A percentile compares a stretch with the other conserved stretches of the same genome.
Evolutionary conservation across 2,797 vertebrate species (phyloP).

Genomic region (Nothura maculosa): DNA sequence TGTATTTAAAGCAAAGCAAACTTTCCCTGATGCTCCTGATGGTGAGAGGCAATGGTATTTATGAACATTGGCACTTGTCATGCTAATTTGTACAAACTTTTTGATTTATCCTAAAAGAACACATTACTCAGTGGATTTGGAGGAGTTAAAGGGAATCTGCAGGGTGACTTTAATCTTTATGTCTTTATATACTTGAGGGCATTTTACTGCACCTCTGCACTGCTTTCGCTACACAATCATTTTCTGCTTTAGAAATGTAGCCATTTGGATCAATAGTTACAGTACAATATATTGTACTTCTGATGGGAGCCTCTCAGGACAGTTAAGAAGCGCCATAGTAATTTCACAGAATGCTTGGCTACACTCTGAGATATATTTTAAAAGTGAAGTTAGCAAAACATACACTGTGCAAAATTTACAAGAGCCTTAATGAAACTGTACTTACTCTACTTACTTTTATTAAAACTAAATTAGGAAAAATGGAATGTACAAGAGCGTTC

Average conservation of each 20-base stretch:
- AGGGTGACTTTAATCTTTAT: conserved; percentile 86
- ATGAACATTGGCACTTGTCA: conserved; percentile 56
- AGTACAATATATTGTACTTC: conserved; percentile 84
- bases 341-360: conserved; percentile 61
- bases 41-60: conserved; percentile 61
- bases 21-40: conserved; percentile 14
- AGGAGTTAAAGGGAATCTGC: conserved; percentile 81
- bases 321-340: conserved; percentile 31
- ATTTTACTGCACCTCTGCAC: conserved; percentile 84
- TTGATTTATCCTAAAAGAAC: conserved; percentile 79
- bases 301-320: conserved; percentile 80
- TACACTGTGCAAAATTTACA: conserved; percentile 33
- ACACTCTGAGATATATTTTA: conserved; percentile 38
- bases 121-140: conserved; percentile 79
- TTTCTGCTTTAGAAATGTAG: conserved; percentile 89
- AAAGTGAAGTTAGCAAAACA: conserved; percentile 60
- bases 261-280: conserved; percentile 89
- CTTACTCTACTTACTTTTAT: conserved; percentile 43
- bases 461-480: conserved; percentile 74
- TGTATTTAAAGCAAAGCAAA: conserved; percentile 69
- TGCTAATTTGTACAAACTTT: conserved; percentile 74
- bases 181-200: conserved; percentile 86
- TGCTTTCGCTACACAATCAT: conserved; percentile 87
- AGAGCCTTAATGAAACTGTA: conserved; percentile 52
- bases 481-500: conserved; percentile 31